A percentile compares a stretch with the other conserved stretches of the same genome.
phyloP scores from a whole-genome alignment of 2,797 vertebrate species.

The Triplophysa bombifrons region DNA sequence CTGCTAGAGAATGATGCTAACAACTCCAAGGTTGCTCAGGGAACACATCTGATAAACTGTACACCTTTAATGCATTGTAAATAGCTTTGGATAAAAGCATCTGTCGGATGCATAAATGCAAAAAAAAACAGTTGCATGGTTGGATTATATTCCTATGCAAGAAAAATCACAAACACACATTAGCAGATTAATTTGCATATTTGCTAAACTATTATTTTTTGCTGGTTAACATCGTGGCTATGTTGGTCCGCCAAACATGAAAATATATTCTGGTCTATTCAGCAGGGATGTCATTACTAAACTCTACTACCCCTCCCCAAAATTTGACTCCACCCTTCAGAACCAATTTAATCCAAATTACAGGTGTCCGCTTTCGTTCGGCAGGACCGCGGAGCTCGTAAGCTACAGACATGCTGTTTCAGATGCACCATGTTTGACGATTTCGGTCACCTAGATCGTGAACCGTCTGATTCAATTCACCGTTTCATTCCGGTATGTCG shows the following conservation, averaged over 20 bases:
- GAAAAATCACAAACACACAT: not conserved
- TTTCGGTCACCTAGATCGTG: not conserved
- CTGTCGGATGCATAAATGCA: not conserved
- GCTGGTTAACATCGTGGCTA: not conserved
- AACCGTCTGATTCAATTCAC: not conserved
- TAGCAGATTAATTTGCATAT: not conserved
- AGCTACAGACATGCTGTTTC: not conserved
- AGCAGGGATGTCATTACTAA: not conserved
- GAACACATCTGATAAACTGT: not conserved
- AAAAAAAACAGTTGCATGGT: not conserved
- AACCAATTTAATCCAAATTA: not conserved
- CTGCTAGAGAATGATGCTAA: not conserved
- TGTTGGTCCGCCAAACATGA: not conserved
- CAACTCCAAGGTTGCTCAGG: not conserved
- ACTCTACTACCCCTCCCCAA: not conserved
- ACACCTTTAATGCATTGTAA: not conserved
- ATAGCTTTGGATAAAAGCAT: not conserved
- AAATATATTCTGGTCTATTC: not conserved
- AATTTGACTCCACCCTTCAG: not conserved
- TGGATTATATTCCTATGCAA: not conserved
- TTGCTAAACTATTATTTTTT: not conserved
- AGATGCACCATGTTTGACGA: not conserved
- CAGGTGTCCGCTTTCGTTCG: not conserved
- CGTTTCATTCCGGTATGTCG: not conserved
- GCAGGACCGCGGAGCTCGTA: not conserved